Conservation (phyloP, 2,888 invertebrate species). For the Listrodromus nycthemerus region DNA sequence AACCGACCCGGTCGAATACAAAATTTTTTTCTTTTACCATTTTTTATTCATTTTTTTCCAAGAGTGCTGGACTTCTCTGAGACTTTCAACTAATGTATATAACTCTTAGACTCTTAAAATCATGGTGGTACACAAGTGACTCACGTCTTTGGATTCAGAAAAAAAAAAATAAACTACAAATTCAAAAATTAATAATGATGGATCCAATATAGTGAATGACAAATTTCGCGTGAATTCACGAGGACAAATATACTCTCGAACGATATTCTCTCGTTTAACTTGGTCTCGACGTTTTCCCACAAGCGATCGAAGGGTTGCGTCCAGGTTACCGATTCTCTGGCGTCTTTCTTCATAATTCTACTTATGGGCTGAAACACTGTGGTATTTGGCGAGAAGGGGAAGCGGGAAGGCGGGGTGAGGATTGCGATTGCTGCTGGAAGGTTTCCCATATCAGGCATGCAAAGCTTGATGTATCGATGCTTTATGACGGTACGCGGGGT, state of each 20-base stretch:
- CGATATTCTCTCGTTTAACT: neutral
- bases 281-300: constrained; percentile 36
- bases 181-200: too few relatives aligned
- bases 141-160: too few relatives aligned
- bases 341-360: constrained; percentile 74
- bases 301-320: constrained; percentile 11
- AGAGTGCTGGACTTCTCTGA: too few relatives aligned
- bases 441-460: constrained; percentile 84
- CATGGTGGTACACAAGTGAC: too few relatives aligned
- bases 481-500: constrained; percentile 78
- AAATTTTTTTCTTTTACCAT: too few relatives aligned
- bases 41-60: too few relatives aligned
- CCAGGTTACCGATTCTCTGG: constrained; percentile 13
- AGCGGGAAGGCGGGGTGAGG: neutral
- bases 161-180: too few relatives aligned
- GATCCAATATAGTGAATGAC: too few relatives aligned
- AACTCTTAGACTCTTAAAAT: too few relatives aligned
- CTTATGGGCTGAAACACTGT: constrained; percentile 69
- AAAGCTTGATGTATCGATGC: constrained; percentile 84
- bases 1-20: too few relatives aligned
- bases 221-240: neutral
- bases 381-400: neutral
- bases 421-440: constrained; percentile 59
- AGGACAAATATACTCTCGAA: neutral
- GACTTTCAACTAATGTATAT: too few relatives aligned